These are phyloP conservation scores for Eubucco bourcierii DNA, from an alignment of 2,113 vertebrate genomes.

Conservation along the genomic window DNA sequence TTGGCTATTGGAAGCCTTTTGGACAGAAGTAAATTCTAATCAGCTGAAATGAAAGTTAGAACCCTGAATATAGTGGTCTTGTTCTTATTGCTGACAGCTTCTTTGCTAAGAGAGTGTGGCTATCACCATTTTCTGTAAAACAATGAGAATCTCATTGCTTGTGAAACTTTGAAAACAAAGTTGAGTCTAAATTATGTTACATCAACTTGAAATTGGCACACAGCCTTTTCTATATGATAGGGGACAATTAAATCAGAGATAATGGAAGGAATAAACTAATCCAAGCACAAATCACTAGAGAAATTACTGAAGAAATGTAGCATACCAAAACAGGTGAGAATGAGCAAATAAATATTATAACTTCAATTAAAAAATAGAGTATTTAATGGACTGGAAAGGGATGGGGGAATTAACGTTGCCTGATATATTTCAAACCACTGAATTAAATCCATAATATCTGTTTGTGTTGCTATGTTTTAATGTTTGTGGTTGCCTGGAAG, in stretches of 20 bases:
- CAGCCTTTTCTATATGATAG: constrained; percentile 44
- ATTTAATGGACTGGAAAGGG: constrained; percentile 78
- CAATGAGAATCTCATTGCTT: not conserved
- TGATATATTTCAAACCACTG: constrained; percentile 73
- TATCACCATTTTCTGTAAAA: not conserved
- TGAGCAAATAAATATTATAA: constrained; percentile 81
- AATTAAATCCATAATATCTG: constrained; percentile 72
- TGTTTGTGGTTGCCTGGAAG: constrained; percentile 59
- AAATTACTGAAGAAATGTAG: constrained; percentile 78
- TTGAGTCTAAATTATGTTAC: constrained; percentile 3
- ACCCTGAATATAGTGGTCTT: not conserved
- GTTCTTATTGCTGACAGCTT: not conserved
- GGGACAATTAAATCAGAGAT: constrained; percentile 65
- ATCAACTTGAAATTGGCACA: constrained; percentile 40
- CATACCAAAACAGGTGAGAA: constrained; percentile 75
- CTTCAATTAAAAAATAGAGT: constrained; percentile 79
- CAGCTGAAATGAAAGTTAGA: not conserved
- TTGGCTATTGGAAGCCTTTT: too few species aligned
- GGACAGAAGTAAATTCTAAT: constrained; percentile 17
- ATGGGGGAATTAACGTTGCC: constrained; percentile 70
- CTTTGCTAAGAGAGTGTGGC: not conserved
- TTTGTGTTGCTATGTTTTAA: constrained; percentile 69
- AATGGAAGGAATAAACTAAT: constrained; percentile 70
- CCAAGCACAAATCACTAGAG: constrained; percentile 73
- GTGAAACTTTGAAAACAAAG: constrained; percentile 33